phyloP scores from a whole-genome alignment of 2,888 invertebrate species.

The Muschampia plurimacula region DNA sequence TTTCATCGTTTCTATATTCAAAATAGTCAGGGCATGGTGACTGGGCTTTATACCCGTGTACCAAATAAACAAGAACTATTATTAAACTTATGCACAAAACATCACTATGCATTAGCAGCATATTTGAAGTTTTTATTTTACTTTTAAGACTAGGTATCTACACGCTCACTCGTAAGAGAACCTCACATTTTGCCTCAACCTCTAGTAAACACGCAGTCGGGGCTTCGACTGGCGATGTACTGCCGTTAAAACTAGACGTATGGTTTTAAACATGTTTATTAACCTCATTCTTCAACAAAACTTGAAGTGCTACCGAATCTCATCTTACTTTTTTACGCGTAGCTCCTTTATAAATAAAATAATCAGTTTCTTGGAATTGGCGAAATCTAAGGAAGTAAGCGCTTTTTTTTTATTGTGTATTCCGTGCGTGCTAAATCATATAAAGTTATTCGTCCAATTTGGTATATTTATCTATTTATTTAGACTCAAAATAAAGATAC shows the following conservation, averaged over 20 bases:
- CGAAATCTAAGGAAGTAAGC: too few species aligned
- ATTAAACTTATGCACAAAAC: conserved; percentile 52
- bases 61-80: conserved; percentile 48
- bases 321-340: not conserved
- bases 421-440: too few species aligned
- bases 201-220: conserved; percentile 52
- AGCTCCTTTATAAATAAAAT: not conserved
- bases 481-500: too few species aligned
- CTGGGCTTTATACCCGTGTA: conserved; percentile 54
- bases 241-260: conserved; percentile 44
- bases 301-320: not conserved
- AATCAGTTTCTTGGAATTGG: not conserved
- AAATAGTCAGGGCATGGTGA: conserved; percentile 71
- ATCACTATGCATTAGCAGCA: conserved; percentile 50
- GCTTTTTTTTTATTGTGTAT: too few species aligned
- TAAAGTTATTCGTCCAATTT: too few species aligned
- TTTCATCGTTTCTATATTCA: conserved; percentile 61
- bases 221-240: conserved; percentile 53
- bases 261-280: conserved; percentile 23
- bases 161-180: conserved; percentile 8
- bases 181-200: conserved; percentile 41
- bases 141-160: not conserved
- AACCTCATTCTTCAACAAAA: conserved; percentile 23
- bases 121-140: conserved; percentile 35
- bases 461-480: too few species aligned